Evolutionary conservation across 2,888 invertebrate genomes (phyloP), one percentile per base, ranked within the genome.

Genomic region (Nomada flava): DNA sequence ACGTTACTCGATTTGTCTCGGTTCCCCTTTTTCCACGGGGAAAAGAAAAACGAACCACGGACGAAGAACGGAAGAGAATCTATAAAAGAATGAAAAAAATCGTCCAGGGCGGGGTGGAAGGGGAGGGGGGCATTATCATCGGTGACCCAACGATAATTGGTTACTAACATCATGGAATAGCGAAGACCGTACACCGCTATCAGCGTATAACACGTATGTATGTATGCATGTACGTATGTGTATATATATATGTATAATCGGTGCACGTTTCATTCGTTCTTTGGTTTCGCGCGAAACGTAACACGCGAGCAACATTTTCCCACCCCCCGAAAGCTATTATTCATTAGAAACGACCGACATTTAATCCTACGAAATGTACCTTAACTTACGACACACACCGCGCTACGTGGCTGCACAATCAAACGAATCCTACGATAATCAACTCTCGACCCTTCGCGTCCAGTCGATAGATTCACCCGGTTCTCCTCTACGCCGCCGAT

Each of bases 91-190:
- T 36, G 36, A 78, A 72, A 81, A 67, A 59, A 76, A 29, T 64
- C 63, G 44, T 42, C 47, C 13, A 20, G 53, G 50, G 65, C 11
- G 65, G 73, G 67, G 62, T 29, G n/a, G 50, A 47, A 60, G 50
- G 59, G 26, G 29, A 50, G 70, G 62, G 60, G 70, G 79, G 89
- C 7, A 36, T 36, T 36, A 36, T 36, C 36, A 36, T 36, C 36
- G 36, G 88, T 87, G 88, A 88, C 86, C 88, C 15, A 86, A 90
- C 91, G 88, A 91, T 91, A 89, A 92, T 36, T 89, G 89, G 90
- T 85, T 88, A 91, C 89, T 90, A 88, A 91, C 90, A 92, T 88
- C 88, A 88, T 90, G 90, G 91, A 93, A 92, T 92, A 92, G 90
- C 91, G 92, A 91, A 92, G 90, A 87, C 87, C 87, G 87, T 85